These are phyloP conservation scores for Leptinotarsa juncta DNA, from an alignment of 2,888 invertebrate species.

Conservation along the genomic window DNA sequence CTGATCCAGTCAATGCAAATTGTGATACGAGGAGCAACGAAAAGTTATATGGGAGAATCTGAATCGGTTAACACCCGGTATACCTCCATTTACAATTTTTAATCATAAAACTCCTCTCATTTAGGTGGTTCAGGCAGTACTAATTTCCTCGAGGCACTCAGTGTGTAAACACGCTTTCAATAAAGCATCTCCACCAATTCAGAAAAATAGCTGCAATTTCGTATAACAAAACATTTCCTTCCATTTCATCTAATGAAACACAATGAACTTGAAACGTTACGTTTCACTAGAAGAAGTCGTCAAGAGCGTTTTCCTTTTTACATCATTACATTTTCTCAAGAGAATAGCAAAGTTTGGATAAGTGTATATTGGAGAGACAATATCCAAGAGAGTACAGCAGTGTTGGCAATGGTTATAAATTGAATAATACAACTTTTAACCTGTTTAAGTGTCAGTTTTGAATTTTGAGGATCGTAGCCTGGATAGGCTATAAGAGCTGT, in stretches of 20 bases:
- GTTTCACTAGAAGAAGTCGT: slow-evolving; percentile 2
- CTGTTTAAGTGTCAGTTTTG: too few species aligned
- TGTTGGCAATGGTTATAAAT: too few species aligned
- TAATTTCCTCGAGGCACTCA: neutral
- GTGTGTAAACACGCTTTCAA: neutral
- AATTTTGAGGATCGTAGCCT: too few species aligned
- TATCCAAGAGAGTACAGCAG: neutral
- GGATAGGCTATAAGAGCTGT: too few species aligned
- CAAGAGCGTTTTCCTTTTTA: neutral
- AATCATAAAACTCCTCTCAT: too few species aligned
- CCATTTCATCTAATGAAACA: slow-evolving; percentile 12
- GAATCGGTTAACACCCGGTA: too few species aligned
- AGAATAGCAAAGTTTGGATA: neutral
- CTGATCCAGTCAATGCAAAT: too few species aligned
- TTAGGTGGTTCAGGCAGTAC: too few species aligned
- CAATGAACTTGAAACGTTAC: slow-evolving; percentile 16
- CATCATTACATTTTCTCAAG: neutral
- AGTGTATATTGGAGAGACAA: neutral
- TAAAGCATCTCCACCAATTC: slow-evolving; percentile 8
- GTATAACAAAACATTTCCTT: slow-evolving; percentile 17
- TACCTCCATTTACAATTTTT: too few species aligned
- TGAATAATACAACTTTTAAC: too few species aligned
- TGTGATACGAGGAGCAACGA: too few species aligned
- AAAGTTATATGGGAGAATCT: too few species aligned
- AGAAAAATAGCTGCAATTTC: neutral